A percentile compares a stretch with the other conserved stretches of the same genome.
phyloP scores from a whole-genome alignment of 2,113 vertebrate species.

The Blennius ocellaris region DNA sequence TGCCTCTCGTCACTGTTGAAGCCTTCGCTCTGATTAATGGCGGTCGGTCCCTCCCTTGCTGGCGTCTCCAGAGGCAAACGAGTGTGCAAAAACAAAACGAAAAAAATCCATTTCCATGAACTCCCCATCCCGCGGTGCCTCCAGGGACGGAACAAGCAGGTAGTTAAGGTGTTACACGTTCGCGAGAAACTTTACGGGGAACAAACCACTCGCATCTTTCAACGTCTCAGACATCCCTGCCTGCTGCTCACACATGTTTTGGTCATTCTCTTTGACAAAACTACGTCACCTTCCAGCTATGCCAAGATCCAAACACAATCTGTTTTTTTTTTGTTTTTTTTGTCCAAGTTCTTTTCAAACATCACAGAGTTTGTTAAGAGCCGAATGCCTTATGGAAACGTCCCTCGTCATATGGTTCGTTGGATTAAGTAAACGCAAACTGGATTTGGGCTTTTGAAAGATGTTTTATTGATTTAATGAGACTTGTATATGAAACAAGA shows the following conservation, averaged over 20 bases:
- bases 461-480: too few species aligned
- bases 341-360: conserved; percentile 10
- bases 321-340: too few species aligned
- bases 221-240: conserved; percentile 20
- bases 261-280: conserved; percentile 31
- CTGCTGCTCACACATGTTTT: conserved; percentile 40
- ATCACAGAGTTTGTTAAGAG: not conserved
- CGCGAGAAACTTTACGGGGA: conserved; percentile 16
- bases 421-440: too few species aligned
- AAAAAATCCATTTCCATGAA: conserved; percentile 60
- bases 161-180: conserved; percentile 30
- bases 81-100: too few species aligned
- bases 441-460: too few species aligned
- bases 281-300: conserved; percentile 32
- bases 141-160: conserved; percentile 42
- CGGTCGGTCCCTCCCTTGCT: conserved; percentile 12
- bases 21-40: conserved; percentile 71
- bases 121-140: conserved; percentile 40
- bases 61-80: conserved; percentile 43
- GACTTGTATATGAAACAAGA: too few species aligned
- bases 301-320: conserved; percentile 13
- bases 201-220: conserved; percentile 37
- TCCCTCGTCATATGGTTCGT: too few species aligned
- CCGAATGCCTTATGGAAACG: not conserved
- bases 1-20: conserved; percentile 51